Conservation (phyloP, 2,113 vertebrate species). For the Pionites leucogaster region DNA sequence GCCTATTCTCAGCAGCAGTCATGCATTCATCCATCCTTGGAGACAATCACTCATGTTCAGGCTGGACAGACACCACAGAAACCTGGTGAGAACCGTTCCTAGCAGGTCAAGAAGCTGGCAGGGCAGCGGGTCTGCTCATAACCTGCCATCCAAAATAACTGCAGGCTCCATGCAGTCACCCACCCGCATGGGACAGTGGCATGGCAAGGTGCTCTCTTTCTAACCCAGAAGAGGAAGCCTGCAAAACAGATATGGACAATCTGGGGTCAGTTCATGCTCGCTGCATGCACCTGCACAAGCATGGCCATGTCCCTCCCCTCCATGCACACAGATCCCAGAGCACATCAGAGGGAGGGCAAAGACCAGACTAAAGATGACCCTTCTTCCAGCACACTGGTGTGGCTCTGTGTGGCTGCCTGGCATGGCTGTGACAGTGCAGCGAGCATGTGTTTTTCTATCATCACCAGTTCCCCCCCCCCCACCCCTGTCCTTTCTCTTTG, state of each 20-base stretch:
- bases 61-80: not conserved
- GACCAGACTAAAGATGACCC: not conserved
- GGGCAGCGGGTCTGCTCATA: not conserved
- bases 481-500: not conserved
- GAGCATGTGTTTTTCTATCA: not conserved
- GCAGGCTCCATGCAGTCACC: not conserved
- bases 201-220: fast-evolving
- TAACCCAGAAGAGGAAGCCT: not conserved
- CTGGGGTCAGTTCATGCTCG: fast-evolving
- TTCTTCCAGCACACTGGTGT: not conserved
- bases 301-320: fast-evolving
- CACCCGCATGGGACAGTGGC: fast-evolving
- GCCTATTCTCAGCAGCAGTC: not conserved
- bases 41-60: fast-evolving
- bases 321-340: fast-evolving
- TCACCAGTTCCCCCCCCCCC: not conserved
- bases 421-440: not conserved
- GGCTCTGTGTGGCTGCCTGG: not conserved
- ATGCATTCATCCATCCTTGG: not conserved
- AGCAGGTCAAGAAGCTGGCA: not conserved
- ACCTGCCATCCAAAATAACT: not conserved
- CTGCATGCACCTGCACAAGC: not conserved
- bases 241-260: fast-evolving
- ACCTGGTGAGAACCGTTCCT: fast-evolving
- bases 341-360: fast-evolving